A percentile compares a stretch with the other conserved stretches of the same genome.
These are phyloP conservation scores for Nothobranchius furzeri DNA, from an alignment of 2,113 vertebrate species.

Conservation along the genomic window DNA sequence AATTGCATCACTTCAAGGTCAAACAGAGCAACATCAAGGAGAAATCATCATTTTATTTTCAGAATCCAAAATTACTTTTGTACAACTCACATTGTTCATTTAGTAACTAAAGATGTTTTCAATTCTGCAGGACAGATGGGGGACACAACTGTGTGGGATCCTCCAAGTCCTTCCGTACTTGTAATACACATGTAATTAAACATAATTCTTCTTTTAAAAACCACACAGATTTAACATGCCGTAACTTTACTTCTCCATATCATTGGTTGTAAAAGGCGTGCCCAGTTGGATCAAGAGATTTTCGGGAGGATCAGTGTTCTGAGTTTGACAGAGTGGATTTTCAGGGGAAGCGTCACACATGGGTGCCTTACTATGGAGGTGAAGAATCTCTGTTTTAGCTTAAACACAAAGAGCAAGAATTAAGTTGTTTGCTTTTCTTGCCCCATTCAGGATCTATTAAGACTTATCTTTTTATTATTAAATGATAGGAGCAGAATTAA, in stretches of 20 bases:
- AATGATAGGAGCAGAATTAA: no score
- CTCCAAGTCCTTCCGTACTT: conserved; percentile 80
- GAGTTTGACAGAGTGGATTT: conserved; percentile 84
- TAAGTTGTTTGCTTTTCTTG: no score
- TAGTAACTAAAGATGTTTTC: neutral
- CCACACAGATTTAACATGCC: neutral
- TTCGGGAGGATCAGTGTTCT: conserved; percentile 90
- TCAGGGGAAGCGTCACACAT: conserved; percentile 83
- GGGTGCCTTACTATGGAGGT: conserved; percentile 93
- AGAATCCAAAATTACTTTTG: no score
- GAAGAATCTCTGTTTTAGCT: neutral
- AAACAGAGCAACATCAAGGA: neutral
- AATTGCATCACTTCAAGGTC: conserved; percentile 72
- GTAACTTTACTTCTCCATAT: neutral
- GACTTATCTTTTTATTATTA: no score
- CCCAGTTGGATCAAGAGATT: conserved; percentile 81
- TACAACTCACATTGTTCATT: no score
- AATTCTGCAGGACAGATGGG: conserved; percentile 82
- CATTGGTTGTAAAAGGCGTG: conserved; percentile 72
- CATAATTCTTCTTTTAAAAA: neutral
- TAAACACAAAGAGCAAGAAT: neutral
- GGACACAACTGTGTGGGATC: conserved; percentile 85
- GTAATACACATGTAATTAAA: conserved; percentile 74
- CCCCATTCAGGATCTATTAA: no score
- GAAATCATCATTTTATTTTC: no score